These are phyloP conservation scores for Papilio elwesi DNA, from an alignment of 2,888 invertebrate genomes.

Conservation along the genomic window DNA sequence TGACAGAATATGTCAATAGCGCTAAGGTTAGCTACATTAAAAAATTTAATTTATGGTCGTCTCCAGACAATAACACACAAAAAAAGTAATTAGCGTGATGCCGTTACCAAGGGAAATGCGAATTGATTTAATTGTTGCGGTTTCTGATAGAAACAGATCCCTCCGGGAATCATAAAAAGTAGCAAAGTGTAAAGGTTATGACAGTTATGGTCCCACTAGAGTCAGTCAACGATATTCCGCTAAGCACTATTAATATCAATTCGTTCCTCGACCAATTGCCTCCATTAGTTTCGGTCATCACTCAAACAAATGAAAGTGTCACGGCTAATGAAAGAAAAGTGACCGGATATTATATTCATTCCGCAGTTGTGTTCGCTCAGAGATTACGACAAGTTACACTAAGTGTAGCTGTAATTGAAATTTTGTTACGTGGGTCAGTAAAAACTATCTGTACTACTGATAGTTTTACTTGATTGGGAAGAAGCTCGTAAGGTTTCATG, in stretches of 20 bases:
- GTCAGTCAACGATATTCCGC: constrained; percentile 12
- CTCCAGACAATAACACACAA: too few relatives aligned
- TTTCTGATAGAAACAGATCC: too few relatives aligned
- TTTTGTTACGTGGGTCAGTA: neutral
- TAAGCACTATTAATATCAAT: constrained; percentile 38
- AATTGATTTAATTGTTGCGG: too few relatives aligned
- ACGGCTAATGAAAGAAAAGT: constrained; percentile 53
- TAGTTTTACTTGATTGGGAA: neutral
- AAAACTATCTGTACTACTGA: neutral
- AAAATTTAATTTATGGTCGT: too few relatives aligned
- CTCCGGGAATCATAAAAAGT: too few relatives aligned
- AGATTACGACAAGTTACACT: constrained; percentile 39
- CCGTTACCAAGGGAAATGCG: too few relatives aligned
- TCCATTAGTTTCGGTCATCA: constrained; percentile 42
- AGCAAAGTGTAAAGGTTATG: neutral
- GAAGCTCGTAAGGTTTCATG: neutral
- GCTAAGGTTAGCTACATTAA: too few relatives aligned
- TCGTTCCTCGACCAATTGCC: constrained; percentile 42
- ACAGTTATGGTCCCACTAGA: neutral
- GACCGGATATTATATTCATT: constrained; percentile 53
- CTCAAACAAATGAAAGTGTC: constrained; percentile 54
- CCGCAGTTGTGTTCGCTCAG: constrained; percentile 32
- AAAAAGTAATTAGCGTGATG: too few relatives aligned
- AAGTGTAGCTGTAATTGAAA: constrained; percentile 40
- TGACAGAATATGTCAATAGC: too few relatives aligned